Base-by-base conservation (phyloP, 2,888 invertebrate genomes). In the Drosophila ochracea region DNA sequence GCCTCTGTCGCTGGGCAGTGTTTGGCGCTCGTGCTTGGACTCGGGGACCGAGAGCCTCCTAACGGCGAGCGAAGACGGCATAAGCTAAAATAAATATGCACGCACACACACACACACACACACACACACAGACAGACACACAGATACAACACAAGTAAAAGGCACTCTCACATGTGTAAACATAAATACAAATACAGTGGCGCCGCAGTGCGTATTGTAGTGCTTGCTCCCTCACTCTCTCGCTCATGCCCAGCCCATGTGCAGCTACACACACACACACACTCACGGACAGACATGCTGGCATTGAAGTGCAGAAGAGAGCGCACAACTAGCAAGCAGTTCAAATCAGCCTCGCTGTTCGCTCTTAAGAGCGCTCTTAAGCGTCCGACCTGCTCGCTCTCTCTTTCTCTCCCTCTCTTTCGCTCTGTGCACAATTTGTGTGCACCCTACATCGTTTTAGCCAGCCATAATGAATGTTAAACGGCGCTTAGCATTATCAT, bases 191-290 rank as follows among this genome's bases (percentile, higher is more conserved):
- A 49, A 61, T 52, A 41, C 58, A 66, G 30, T 76, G 64, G 69
- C 68, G 70, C 80, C 80, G 73, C 83, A 83, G 84, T 85, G 74
- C 74, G 78, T 83, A 68, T 72, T 61, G 50, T 84, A 89, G 76
- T 74, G 90, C 85, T 76, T 73, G 84, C 85, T 85, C 84, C 60
- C 73, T 85, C 58, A 71, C 84, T 57, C 84, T 77, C 89, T 77
- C 54, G 63, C 68, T 60, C 58, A 68, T 73, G 79, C 79, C 81
- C 81, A 57, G 79, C 86, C 81, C 76, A 84, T 72, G 50, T 72
- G 82, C 74, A 72, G 47, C 31, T 54, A 54, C 19, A 37, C 55
- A 55, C 53, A 49, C 50, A 28, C 43, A 47, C 60, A 52, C 65
- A 66, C 60, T 52, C 53, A 54, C 53, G 53, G 28, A 28, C 52